These are phyloP conservation scores for Smithornis capensis DNA, from an alignment of 2,113 vertebrate genomes.

Conservation along the genomic window DNA sequence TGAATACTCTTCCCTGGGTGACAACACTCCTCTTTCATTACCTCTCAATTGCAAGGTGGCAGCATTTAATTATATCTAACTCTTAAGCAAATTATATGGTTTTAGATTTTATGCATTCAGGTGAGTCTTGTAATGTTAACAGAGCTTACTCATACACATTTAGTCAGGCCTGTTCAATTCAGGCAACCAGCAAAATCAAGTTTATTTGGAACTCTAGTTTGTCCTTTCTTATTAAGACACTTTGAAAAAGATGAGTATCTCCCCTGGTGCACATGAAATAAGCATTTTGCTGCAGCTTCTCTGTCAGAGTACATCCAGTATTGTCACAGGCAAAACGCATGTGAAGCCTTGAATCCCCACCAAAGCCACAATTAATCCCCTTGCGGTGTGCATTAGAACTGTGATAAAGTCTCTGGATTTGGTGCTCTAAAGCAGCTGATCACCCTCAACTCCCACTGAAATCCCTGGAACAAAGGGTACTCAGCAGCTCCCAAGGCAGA, in stretches of 20 bases:
- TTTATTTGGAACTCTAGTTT: slow-evolving; percentile 12
- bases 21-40: neutral
- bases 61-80: slow-evolving; percentile 25
- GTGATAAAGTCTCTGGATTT: neutral
- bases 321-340: neutral
- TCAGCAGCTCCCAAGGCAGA: neutral
- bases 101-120: neutral
- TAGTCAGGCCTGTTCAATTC: neutral
- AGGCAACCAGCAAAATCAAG: neutral
- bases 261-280: slow-evolving; percentile 1
- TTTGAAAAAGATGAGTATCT: slow-evolving; percentile 3
- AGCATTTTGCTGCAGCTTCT: neutral
- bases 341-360: slow-evolving; percentile 30
- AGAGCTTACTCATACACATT: neutral
- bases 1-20: neutral
- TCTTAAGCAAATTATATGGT: slow-evolving; percentile 26
- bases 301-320: neutral
- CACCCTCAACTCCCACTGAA: neutral
- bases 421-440: neutral
- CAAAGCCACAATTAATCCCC: neutral
- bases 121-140: neutral
- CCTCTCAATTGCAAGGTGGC: neutral
- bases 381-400: neutral
- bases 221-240: slow-evolving; percentile 16
- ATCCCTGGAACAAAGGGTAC: neutral